Conservation (phyloP, 2,888 invertebrate species). For the Ectropis crepuscularia region DNA sequence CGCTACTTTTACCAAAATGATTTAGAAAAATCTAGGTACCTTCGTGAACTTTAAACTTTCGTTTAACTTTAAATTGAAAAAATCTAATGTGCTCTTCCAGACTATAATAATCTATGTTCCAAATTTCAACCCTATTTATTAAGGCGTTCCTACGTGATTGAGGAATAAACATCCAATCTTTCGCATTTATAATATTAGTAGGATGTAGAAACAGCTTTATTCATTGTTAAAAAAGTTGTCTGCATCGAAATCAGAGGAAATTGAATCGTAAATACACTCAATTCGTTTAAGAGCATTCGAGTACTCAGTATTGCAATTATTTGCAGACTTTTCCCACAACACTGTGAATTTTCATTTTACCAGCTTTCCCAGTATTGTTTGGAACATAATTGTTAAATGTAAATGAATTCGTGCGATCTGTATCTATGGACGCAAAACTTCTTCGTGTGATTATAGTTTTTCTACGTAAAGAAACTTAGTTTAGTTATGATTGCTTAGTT, state of each 20-base stretch:
- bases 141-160: too few relatives aligned
- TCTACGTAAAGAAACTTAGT: slow-evolving; percentile 6
- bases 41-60: slow-evolving; percentile 21
- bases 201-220: not conserved
- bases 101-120: too few relatives aligned
- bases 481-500: not conserved
- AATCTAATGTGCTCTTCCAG: too few relatives aligned
- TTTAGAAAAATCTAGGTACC: too few relatives aligned
- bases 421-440: slow-evolving; percentile 54
- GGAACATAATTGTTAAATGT: slow-evolving; percentile 64
- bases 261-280: slow-evolving; percentile 19
- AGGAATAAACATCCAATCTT: too few relatives aligned
- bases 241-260: slow-evolving; percentile 26
- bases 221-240: slow-evolving; percentile 36
- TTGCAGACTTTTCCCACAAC: slow-evolving; percentile 67
- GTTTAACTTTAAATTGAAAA: slow-evolving; percentile 4
- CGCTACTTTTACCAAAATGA: too few relatives aligned
- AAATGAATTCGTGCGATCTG: slow-evolving; percentile 66
- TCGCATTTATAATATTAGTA: too few relatives aligned
- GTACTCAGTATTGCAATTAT: slow-evolving; percentile 56
- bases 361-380: slow-evolving; percentile 75
- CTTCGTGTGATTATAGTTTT: slow-evolving; percentile 32
- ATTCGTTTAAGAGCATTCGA: slow-evolving; percentile 15
- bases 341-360: slow-evolving; percentile 65
- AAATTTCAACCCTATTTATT: too few relatives aligned